These are phyloP conservation scores for Tetraodon nigroviridis DNA, from an alignment of 2,113 vertebrate species.

Conservation along the genomic window DNA sequence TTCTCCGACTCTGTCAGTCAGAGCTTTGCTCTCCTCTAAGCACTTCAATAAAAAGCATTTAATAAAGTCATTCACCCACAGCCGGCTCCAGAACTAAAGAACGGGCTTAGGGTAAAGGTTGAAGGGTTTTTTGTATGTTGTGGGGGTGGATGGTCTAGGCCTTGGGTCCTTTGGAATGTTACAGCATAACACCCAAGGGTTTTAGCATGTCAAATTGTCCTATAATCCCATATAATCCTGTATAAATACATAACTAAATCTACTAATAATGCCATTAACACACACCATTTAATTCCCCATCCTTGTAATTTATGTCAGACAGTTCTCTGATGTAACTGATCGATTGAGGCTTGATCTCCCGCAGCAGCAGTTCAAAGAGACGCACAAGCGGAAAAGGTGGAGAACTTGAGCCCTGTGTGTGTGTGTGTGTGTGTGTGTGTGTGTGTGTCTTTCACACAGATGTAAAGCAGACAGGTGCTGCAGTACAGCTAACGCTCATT, in stretches of 20 bases:
- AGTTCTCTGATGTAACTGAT: not conserved
- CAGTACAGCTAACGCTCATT: no score
- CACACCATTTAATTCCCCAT: not conserved
- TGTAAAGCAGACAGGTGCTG: no score
- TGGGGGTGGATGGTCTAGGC: constrained; percentile 31
- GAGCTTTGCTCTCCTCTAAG: constrained; percentile 33
- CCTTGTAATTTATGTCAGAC: not conserved
- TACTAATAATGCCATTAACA: constrained; percentile 2
- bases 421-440: no score
- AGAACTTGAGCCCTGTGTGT: no score
- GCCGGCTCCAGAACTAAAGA: constrained; percentile 32
- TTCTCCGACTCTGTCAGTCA: no score
- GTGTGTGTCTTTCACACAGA: no score
- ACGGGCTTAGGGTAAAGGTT: constrained; percentile 42
- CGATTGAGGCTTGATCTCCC: not conserved
- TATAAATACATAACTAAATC: constrained; percentile 8
- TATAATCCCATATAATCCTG: constrained; percentile 28
- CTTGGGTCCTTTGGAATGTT: constrained; percentile 18
- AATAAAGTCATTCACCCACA: constrained; percentile 43
- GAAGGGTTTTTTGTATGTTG: constrained; percentile 10
- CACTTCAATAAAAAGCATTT: constrained; percentile 67
- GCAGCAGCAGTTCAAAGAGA: no score
- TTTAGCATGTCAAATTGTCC: constrained; percentile 9
- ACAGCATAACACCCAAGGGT: not conserved
- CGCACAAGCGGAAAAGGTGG: no score